Evolutionary conservation across 2,113 vertebrate species (phyloP).

Genomic region (Empidonax traillii): DNA sequence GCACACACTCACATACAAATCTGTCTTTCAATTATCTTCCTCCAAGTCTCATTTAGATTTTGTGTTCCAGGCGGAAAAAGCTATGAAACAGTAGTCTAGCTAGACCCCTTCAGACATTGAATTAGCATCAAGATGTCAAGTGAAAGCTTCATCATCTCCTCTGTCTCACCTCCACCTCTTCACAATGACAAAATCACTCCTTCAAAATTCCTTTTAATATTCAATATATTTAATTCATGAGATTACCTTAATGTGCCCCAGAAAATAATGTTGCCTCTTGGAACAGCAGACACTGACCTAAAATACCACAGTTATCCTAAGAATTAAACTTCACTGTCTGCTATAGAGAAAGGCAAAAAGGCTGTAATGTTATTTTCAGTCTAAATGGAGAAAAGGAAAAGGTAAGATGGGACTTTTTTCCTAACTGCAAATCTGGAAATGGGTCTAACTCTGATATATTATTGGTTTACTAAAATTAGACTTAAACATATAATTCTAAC

Average conservation of each 20-base stretch:
- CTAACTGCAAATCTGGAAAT: background rate
- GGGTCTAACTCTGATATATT: background rate
- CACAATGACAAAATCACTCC: background rate
- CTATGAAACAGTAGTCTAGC: background rate
- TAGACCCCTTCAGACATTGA: background rate
- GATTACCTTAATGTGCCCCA: background rate
- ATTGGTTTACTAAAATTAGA: background rate
- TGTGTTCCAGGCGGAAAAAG: background rate
- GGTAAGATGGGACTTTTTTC: background rate
- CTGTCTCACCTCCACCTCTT: background rate
- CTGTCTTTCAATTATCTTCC: background rate
- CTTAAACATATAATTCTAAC: background rate
- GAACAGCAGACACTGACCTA: background rate
- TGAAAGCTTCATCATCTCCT: background rate
- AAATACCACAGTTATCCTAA: background rate
- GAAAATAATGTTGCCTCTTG: background rate
- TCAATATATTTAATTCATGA: background rate
- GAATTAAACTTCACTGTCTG: background rate
- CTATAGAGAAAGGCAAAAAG: background rate
- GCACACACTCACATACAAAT: background rate
- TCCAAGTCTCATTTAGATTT: background rate
- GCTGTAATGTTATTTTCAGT: background rate
- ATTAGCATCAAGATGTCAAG: rapidly evolving
- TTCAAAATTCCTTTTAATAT: background rate
- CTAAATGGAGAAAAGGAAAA: background rate